Evolutionary conservation across 1,140 invertebrate genomes (phyloP), one percentile per base, ranked within the genome.

Genomic region (Drosophila tani): DNA sequence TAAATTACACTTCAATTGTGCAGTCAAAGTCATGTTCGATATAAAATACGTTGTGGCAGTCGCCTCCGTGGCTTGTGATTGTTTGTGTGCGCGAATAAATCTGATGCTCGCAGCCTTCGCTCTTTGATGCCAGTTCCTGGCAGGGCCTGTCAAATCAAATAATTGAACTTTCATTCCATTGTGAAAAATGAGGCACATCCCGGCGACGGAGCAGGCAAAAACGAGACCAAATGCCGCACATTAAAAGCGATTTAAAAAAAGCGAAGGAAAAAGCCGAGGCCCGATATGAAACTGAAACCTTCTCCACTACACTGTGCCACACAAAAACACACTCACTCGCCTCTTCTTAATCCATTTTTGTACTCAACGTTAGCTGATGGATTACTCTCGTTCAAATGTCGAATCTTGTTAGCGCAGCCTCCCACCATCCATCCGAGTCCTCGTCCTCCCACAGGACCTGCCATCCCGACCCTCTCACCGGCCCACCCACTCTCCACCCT

Each of bases 101-200:
- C 64, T 69, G 64, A 46, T 68, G 64, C 67, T 69, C 63, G 64
- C 47, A 67, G 67, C 77, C 66, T 35, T 51, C 58, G 58, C 58
- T 74, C 53, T 81, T 68, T 74, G 57, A 65, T 66, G 75, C 49
- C 75, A 68, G 75, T 55, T 62, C 57, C 65, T 78, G 71, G 56
- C 80, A 56, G 50, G 53, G 80, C 50, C 84, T 88, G 83, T 87
- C 83, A 87, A 87, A 87, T 87, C 83, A 87, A 87, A 87, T 88
- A 87, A 87, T 87, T 87, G 80, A 87, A 88, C 84, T 88, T 87
- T 88, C 84, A 81, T 81, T 83, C 76, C 84, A 87, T 88, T 87
- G 80, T 87, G 80, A 87, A 87, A 88, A 86, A 86, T 86, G 80
- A 87, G 80, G 62, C 63, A 82, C 57, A 75, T 65, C 60, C 63